Evolutionary conservation across 2,888 invertebrate genomes (phyloP).

Genomic region (Tethea ocularis): DNA sequence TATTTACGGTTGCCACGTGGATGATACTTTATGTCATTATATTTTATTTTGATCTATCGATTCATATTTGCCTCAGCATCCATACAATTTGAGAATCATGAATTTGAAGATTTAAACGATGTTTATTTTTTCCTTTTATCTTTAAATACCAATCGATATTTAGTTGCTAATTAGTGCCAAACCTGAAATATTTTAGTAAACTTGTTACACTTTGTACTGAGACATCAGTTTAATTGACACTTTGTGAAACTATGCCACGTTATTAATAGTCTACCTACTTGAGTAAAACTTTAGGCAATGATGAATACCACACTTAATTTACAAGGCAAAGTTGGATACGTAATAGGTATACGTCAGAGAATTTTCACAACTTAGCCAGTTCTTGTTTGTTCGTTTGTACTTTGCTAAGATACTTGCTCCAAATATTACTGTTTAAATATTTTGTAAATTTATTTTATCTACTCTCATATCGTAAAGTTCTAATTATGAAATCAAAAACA

Average conservation of each 20-base stretch:
- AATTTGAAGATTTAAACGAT: too few species aligned
- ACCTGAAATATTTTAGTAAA: not conserved
- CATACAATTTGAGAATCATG: too few species aligned
- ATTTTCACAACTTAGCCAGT: not conserved
- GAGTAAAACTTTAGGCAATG: not conserved
- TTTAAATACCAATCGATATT: not conserved
- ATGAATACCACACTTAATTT: conserved; percentile 1
- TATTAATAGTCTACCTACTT: not conserved
- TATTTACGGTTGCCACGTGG: not conserved
- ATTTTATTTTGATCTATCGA: too few species aligned
- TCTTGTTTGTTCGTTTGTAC: not conserved
- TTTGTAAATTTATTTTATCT: too few species aligned
- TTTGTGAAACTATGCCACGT: not conserved
- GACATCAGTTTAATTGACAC: not conserved
- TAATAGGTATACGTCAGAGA: not conserved
- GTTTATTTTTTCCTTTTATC: too few species aligned
- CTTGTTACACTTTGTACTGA: conserved; percentile 1
- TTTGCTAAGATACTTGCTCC: not conserved
- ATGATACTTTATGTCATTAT: too few species aligned
- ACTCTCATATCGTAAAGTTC: too few species aligned
- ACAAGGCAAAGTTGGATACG: not conserved
- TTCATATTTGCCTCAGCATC: too few species aligned
- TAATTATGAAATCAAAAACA: too few species aligned
- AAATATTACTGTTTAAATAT: not conserved
- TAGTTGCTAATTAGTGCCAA: not conserved